Evolutionary conservation across 1,140 invertebrate genomes (phyloP), one percentile per base, ranked within the genome.

Genomic region (Carposina sasakii): DNA sequence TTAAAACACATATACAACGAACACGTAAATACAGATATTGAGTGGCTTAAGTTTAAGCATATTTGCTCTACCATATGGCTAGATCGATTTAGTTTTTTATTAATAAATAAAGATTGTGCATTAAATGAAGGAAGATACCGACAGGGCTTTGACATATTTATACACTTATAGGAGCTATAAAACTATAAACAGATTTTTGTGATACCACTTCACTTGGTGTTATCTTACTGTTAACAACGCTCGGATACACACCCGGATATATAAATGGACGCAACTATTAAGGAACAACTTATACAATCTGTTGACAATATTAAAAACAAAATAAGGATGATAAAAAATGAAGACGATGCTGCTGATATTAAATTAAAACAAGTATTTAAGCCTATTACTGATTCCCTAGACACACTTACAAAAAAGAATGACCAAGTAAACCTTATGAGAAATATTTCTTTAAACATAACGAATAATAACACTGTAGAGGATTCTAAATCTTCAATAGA

Each of bases 1-100:
- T 41, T 81, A 8, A 72, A 63, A 51, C 72, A 79, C 54, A 43
- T 79, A 16, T 81, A 78, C 53, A 56, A 75, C 52, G 72, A 81
- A 64, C 63, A 75, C 53, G 60, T 78, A 10, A 63, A 42, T 16
- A 37, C 52, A 5, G 71, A 72, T 51, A 72, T 75, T 61, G n/a
- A 49, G 3, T 79, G 52, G 60, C 33, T 61, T 19, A 13, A 64
- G 45, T 76, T 75, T 62, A 52, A 61, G 47, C 19, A 64, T 10
- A 43, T 75, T 2, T 81, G 72, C 57, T 45, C 48, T 6, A n/a
- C 56, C 30, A 71, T 69, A 51, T 75, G 67, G 67, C 44, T 49
- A 17, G 28, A 63, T 24, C 46, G 34, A 21, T 70, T 58, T 46
- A 60, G 57, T 17, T 73, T 69, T 52, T 26, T 70, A 31, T 46